A percentile compares a stretch with the other conserved stretches of the same genome.
phyloP scores from a whole-genome alignment of 2,888 invertebrate species.

The Aethes cnicana region DNA sequence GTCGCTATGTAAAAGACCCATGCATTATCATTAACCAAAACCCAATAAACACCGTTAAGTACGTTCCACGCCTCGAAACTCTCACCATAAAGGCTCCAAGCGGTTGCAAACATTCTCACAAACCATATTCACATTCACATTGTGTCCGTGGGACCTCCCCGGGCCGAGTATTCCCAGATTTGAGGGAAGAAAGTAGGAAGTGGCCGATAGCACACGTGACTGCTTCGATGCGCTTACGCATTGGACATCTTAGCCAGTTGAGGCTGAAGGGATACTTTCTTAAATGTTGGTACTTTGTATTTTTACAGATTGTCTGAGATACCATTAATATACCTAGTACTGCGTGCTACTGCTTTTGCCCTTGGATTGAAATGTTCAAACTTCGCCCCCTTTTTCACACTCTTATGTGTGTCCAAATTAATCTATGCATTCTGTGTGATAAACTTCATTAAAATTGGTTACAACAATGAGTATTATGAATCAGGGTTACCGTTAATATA shows the following conservation, averaged over 20 bases:
- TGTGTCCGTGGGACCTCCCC: constrained; percentile 54
- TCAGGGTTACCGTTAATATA: no score
- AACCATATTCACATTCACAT: not conserved
- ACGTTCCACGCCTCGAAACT: constrained; percentile 6
- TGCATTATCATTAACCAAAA: not conserved
- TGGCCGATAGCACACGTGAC: not conserved
- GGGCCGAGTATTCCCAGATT: constrained; percentile 53
- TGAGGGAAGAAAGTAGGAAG: constrained; percentile 15
- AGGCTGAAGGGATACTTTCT: not conserved
- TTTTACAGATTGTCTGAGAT: no score
- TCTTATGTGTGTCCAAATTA: no score
- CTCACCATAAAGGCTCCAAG: not conserved
- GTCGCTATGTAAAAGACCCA: no score
- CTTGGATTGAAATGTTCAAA: no score
- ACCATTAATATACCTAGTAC: no score
- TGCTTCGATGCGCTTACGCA: not conserved
- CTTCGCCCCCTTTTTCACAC: no score
- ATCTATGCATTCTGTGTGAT: no score
- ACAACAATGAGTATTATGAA: no score
- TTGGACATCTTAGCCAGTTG: not conserved
- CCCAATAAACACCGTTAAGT: not conserved
- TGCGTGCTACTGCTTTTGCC: no score
- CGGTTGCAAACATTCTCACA: not conserved
- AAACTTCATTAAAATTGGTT: no score
- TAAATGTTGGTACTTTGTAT: no score